Evolutionary conservation across 2,113 vertebrate genomes (phyloP), one percentile per base, ranked within the genome.

Genomic region (Eurystomus gularis): DNA sequence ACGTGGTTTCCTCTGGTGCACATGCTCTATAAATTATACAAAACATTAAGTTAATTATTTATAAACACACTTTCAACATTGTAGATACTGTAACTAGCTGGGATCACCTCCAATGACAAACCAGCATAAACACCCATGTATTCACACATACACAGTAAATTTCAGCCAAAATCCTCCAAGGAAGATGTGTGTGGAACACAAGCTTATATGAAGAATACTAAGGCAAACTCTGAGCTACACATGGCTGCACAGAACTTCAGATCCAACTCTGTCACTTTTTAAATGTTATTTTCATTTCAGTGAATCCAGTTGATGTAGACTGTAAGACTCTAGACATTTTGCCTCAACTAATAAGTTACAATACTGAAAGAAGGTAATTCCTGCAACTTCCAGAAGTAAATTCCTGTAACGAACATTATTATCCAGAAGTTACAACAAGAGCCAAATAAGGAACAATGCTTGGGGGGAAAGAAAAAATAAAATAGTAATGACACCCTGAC

Each of bases 1-100:
- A 99, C 0, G 99, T 99, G 2, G 99, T 99, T 98, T 99, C 99
- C 96, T 99, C 99, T 95, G 99, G 99, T 66, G 99, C 99, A 9
- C 99, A 99, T 58, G 99, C 99, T 97, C 99, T 99, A 91, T 42
- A 98, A 95, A 91, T 97, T 49, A 96, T 92, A 96, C 44, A 96
- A 88, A 97, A 42, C 31, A 86, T 64, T 44, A 95, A 89, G 60
- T 96, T 23, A 96, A 88, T 84, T 86, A 96, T 96, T 96, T 88
- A 94, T 37, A 88, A 86, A 92, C 57, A 94, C 26, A 95, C 60
- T 93, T 95, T 82, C 82, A 95, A 94, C 44, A 75, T 82, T 79
- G 29, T 13, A 78, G 7, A 28, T 28, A 24, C 11, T 21, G 1
- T 55, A 55, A 31, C 13, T 17, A 68, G 19, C 33, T 55, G 44